Percentiles rank a stretch among this genome's conserved stretches.
These are phyloP conservation scores for Cottoperca gobio DNA, from an alignment of 2,797 vertebrate species.

Conservation along the genomic window DNA sequence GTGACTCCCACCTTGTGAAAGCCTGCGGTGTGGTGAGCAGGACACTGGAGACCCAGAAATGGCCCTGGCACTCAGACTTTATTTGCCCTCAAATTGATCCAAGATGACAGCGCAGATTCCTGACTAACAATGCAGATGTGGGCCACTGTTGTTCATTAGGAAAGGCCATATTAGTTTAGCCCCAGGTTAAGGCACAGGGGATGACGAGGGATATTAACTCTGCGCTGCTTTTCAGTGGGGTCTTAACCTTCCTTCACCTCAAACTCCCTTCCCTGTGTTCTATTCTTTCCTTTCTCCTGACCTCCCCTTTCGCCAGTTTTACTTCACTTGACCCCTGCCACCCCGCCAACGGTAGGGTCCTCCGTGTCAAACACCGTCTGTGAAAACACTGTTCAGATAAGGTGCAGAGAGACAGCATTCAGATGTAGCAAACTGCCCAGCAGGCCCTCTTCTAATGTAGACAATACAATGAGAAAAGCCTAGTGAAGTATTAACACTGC, in stretches of 20 bases:
- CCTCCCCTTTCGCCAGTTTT: conserved; percentile 62
- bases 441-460: conserved; percentile 49
- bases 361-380: conserved; percentile 74
- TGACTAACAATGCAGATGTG: conserved; percentile 71
- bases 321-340: conserved; percentile 77
- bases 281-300: conserved; percentile 46
- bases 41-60: conserved; percentile 66
- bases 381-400: conserved; percentile 75
- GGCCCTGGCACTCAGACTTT: conserved; percentile 64
- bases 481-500: conserved; percentile 62
- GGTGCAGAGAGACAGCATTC: conserved; percentile 28
- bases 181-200: conserved; percentile 70
- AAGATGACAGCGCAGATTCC: conserved; percentile 71
- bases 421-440: conserved; percentile 28
- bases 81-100: conserved; percentile 80
- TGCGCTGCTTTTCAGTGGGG: conserved; percentile 70
- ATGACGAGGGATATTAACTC: conserved; percentile 78
- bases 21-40: conserved; percentile 64
- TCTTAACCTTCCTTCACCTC: conserved; percentile 67
- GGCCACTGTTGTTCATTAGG: conserved; percentile 77
- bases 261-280: conserved; percentile 44
- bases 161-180: conserved; percentile 76
- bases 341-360: conserved; percentile 57
- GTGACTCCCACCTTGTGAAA: conserved; percentile 75
- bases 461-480: conserved; percentile 62